Evolutionary conservation across 2,113 vertebrate species (phyloP).

Genomic region (Patagioenas fasciata): DNA sequence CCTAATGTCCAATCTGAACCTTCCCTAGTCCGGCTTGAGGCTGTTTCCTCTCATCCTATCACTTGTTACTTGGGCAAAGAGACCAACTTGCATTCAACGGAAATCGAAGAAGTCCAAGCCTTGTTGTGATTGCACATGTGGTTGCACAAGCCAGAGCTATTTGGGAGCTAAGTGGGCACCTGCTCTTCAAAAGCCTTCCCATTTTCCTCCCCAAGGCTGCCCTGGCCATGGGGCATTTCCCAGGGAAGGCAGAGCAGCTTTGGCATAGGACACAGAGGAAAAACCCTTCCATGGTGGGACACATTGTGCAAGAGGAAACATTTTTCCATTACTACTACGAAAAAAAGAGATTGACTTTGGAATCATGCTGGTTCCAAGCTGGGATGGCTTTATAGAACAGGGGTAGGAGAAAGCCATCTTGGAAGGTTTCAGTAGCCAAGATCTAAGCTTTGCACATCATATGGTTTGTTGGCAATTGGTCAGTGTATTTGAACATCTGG

Average conservation of each 20-base stretch:
- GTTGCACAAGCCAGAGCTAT: neutral
- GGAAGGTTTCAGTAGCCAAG: neutral
- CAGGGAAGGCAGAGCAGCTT: no score
- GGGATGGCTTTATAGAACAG: neutral
- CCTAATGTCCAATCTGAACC: no score
- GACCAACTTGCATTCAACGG: neutral
- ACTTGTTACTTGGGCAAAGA: no score
- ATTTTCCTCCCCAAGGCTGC: no score
- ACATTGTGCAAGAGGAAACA: neutral
- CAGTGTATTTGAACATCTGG: neutral
- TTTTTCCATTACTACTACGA: neutral
- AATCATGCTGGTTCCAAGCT: neutral
- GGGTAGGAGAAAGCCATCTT: neutral
- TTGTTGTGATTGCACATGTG: neutral
- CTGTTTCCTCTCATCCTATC: no score
- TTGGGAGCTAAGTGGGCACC: neutral
- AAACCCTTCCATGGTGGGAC: neutral
- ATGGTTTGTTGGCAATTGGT: neutral
- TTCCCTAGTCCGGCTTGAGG: no score
- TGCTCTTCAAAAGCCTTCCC: neutral
- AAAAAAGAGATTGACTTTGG: neutral
- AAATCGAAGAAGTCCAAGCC: neutral
- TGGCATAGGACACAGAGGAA: neutral
- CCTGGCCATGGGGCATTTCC: no score
- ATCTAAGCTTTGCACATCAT: neutral